phyloP scores from a whole-genome alignment of 2,888 invertebrate genomes.

The Eupithecia dodoneata region DNA sequence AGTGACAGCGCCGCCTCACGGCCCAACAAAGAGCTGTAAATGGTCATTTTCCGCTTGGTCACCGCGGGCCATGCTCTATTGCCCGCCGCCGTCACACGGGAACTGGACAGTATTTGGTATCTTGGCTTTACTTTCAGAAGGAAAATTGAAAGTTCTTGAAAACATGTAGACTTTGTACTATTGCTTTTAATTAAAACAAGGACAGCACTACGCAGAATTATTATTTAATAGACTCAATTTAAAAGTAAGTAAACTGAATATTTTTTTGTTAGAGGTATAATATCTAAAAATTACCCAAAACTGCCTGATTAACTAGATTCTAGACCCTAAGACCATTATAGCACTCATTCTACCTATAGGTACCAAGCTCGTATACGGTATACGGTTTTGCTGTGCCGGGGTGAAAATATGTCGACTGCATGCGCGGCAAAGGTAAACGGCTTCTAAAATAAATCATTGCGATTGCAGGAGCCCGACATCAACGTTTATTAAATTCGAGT shows the following conservation, averaged over 20 bases:
- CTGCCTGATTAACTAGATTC: neutral
- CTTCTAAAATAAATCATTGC: neutral
- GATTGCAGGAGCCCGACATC: neutral
- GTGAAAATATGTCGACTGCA: neutral
- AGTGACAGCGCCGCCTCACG: neutral
- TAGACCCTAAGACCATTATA: neutral
- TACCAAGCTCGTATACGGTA: neutral
- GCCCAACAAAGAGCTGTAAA: neutral
- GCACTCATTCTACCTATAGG: neutral
- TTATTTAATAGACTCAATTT: too few species aligned
- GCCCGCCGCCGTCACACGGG: neutral
- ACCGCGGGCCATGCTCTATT: neutral
- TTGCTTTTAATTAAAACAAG: too few species aligned
- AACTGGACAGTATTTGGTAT: neutral
- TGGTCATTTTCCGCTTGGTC: constrained; percentile 1
- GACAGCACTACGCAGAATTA: too few species aligned
- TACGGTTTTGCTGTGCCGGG: neutral
- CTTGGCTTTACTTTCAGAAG: neutral
- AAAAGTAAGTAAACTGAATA: too few species aligned
- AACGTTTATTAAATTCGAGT: constrained; percentile 1
- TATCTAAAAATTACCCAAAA: neutral
- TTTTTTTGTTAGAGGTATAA: neutral
- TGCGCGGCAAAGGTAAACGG: neutral
- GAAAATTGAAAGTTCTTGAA: neutral
- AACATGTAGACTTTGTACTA: neutral